phyloP scores from a whole-genome alignment of 2,888 invertebrate species.

The Saturnia pavonia region DNA sequence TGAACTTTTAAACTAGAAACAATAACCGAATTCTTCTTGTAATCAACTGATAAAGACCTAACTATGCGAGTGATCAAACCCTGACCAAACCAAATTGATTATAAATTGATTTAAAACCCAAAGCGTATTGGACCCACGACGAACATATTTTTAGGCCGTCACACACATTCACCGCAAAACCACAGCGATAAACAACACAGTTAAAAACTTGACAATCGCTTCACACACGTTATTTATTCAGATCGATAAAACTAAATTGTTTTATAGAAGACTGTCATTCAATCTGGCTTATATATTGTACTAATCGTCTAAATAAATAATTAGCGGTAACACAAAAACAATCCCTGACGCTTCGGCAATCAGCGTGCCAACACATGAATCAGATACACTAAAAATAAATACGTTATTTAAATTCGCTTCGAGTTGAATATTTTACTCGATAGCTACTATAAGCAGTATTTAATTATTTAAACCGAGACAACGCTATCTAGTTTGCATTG shows the following conservation, averaged over 20 bases:
- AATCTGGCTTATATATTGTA: neutral
- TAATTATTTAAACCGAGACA: neutral
- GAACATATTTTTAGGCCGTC: neutral
- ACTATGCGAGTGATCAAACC: neutral
- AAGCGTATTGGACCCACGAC: no score
- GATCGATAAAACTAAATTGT: neutral
- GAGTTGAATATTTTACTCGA: slow-evolving; percentile 18
- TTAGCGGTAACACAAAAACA: slow-evolving; percentile 14
- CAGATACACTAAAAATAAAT: slow-evolving; percentile 24
- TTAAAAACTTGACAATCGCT: neutral
- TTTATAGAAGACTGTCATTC: neutral
- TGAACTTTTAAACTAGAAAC: no score
- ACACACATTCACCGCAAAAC: neutral
- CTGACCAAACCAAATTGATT: neutral
- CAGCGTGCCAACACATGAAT: slow-evolving; percentile 24
- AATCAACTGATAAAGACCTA: neutral
- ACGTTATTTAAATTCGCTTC: slow-evolving; percentile 16
- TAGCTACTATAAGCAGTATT: neutral
- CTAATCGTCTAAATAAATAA: slow-evolving; percentile 8
- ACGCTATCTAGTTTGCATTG: neutral
- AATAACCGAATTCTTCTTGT: neutral
- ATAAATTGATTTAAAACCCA: neutral
- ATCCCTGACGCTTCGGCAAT: slow-evolving; percentile 21
- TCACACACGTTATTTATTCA: neutral
- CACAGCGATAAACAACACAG: neutral